Percentiles rank a stretch among this genome's conserved stretches.
Evolutionary conservation across 2,113 vertebrate species (phyloP).

Genomic region (Cepphus grylle): DNA sequence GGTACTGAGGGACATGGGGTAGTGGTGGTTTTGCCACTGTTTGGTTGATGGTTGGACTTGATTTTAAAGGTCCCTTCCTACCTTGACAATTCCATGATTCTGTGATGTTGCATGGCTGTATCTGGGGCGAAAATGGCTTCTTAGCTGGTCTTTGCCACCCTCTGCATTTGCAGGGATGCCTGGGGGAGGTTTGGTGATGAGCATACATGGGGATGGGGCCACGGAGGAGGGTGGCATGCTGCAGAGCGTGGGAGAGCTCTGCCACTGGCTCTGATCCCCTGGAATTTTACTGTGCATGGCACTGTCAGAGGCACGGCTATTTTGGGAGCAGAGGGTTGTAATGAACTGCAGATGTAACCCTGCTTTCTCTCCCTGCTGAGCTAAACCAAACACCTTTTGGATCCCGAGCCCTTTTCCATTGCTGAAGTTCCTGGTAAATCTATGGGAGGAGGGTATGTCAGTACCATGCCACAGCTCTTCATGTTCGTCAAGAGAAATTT

Average conservation of each 20-base stretch:
- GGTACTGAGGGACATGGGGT: not conserved
- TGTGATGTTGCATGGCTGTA: rapidly evolving
- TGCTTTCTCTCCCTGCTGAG: not conserved
- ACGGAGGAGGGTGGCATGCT: not conserved
- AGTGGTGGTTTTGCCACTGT: not conserved
- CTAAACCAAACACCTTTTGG: not conserved
- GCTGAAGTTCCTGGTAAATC: not conserved
- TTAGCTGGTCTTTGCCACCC: not conserved
- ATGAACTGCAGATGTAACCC: not conserved
- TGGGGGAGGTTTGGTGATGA: rapidly evolving
- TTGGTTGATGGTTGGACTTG: not conserved
- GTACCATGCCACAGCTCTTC: rapidly evolving
- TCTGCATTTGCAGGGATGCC: rapidly evolving
- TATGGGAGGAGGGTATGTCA: rapidly evolving
- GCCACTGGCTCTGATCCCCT: rapidly evolving
- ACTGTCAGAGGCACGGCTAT: not conserved
- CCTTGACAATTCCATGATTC: not conserved
- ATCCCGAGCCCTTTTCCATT: not conserved
- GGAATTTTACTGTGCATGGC: not conserved
- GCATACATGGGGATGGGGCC: rapidly evolving
- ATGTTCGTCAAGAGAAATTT: rapidly evolving
- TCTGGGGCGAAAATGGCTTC: not conserved
- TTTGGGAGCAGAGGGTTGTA: not conserved
- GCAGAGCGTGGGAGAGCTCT: not conserved
- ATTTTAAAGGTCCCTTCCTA: not conserved